Evolutionary conservation across 2,888 invertebrate genomes (phyloP).

Genomic region (Platynereis dumerilii): DNA sequence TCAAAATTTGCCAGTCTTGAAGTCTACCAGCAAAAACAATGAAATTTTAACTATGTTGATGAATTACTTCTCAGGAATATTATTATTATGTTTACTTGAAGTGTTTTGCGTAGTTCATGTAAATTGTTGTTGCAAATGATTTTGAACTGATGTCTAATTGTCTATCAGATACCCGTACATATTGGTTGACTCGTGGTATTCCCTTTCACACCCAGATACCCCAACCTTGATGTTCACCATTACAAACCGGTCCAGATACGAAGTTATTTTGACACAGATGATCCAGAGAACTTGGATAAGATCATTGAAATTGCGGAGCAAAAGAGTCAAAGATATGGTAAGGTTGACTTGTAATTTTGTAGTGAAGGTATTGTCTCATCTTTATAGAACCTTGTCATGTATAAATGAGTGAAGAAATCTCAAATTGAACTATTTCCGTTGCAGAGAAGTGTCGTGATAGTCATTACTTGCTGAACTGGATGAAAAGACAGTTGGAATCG

Average conservation of each 20-base stretch:
- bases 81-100: too few species aligned
- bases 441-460: conserved; percentile 67
- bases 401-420: too few species aligned
- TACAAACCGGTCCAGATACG: conserved; percentile 62
- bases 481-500: conserved; percentile 75
- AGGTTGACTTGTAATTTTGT: conserved; percentile 19
- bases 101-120: too few species aligned
- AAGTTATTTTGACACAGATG: conserved; percentile 72
- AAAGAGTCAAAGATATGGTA: conserved; percentile 48
- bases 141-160: too few species aligned
- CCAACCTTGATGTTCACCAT: conserved; percentile 50
- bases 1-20: background rate
- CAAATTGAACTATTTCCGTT: conserved; percentile 32
- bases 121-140: too few species aligned
- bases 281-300: conserved; percentile 50
- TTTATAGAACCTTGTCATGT: too few species aligned
- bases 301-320: conserved; percentile 62
- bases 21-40: too few species aligned
- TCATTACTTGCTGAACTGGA: conserved; percentile 79
- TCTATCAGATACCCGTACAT: too few species aligned
- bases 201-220: conserved; percentile 48
- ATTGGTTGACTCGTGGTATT: too few species aligned
- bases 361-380: too few species aligned
- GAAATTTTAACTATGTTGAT: too few species aligned
- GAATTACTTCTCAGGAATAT: too few species aligned